A percentile compares a stretch with the other conserved stretches of the same genome.
Evolutionary conservation across 1,140 invertebrate species (phyloP).

Genomic region (Danaus plexippus): DNA sequence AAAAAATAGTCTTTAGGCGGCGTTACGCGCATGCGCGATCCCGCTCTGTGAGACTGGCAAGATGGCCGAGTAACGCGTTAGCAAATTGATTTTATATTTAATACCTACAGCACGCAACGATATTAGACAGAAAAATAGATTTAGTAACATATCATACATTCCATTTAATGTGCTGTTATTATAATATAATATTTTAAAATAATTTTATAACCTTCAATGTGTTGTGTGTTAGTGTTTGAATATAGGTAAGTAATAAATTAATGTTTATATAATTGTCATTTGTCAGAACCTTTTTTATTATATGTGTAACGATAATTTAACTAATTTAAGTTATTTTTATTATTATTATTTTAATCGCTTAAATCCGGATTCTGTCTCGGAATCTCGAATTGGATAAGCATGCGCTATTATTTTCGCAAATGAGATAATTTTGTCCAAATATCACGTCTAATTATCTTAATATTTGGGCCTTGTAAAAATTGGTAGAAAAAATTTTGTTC

Average conservation of each 20-base stretch:
- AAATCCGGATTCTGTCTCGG: too few species aligned
- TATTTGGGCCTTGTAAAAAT: too few species aligned
- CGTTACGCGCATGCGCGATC: conserved; percentile 33
- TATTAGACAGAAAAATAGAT: too few species aligned
- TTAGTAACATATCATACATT: too few species aligned
- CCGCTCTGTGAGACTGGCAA: conserved; percentile 33
- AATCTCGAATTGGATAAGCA: too few species aligned
- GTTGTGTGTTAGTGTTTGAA: conserved; percentile 16
- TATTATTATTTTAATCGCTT: too few species aligned
- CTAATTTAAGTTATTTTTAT: background rate
- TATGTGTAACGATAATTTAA: background rate
- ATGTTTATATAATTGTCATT: background rate
- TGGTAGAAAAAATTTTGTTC: too few species aligned
- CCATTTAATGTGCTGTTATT: too few species aligned
- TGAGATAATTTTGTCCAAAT: too few species aligned
- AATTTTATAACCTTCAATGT: conserved; percentile 19
- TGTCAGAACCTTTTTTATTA: background rate
- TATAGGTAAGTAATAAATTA: conserved; percentile 14
- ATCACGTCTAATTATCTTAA: too few species aligned
- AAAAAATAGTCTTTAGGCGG: conserved; percentile 16
- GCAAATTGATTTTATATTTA: conserved; percentile 46
- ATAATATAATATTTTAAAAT: conserved; percentile 1
- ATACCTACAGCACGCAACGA: conserved; percentile 18
- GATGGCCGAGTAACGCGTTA: conserved; percentile 38
- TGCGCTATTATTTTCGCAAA: too few species aligned